Evolutionary conservation across 2,888 invertebrate genomes (phyloP), one percentile per base, ranked within the genome.

Genomic region (Crossocerus cetratus): DNA sequence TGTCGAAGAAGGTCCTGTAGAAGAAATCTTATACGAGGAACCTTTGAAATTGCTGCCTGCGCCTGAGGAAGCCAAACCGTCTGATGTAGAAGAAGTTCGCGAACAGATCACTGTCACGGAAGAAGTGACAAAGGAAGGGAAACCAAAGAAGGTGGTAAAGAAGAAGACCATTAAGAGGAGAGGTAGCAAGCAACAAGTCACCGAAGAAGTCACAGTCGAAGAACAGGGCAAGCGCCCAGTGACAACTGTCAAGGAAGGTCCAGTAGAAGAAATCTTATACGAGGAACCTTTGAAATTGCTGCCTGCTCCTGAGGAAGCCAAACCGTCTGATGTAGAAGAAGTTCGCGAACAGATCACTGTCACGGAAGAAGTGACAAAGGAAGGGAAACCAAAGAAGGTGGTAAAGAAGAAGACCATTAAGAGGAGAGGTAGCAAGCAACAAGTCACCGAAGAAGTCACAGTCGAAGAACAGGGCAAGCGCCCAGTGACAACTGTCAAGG

Each of bases 141-240:
- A 66, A 86, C 78, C 91, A 87, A 66, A 90, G 86, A 54, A 90
- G 89, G 32, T 60, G 0, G 65, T 20, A 0, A 75, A 69, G 13
- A 81, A 76, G 65, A 79, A 61, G n/a, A 43, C 67, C 0, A 65
- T 61, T 0, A 74, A 49, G 20, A 64, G 78, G 0, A 80, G 65
- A 57, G 85, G 80, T 20, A 84, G 61, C 45, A 83, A 67, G 63
- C 85, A 82, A 13, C 88, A 90, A 73, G 86, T 86, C 0, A 87
- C 64, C 0, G 84, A 86, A 18, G 80, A 82, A 69, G 68, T 78
- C 0, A 81, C 75, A 0, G 78, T 83, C 0, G 79, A 83, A 62
- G 75, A 72, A 23, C 53, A 78, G 57, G 75, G 65, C 0, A 62
- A 67, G 4, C 11, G 43, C 0, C 72, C 72, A 45, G 23, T 66